These are phyloP conservation scores for Syngnathus acus DNA, from an alignment of 2,797 vertebrate species.

Conservation along the genomic window DNA sequence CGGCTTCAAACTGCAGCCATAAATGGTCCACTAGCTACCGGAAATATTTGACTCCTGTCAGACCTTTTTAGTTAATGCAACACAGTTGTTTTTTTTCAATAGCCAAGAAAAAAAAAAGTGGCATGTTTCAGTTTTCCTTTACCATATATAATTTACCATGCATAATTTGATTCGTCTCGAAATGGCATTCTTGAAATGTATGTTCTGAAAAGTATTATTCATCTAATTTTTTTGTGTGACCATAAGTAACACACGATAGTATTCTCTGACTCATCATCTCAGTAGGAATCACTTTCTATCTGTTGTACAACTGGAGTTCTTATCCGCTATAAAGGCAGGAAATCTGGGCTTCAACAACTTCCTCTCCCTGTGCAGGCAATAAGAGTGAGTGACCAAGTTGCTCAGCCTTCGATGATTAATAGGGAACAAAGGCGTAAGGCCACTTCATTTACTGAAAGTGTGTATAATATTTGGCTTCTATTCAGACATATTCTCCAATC, in stretches of 20 bases:
- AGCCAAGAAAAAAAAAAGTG: conserved; percentile 29
- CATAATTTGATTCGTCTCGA: background rate
- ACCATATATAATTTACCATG: conserved; percentile 37
- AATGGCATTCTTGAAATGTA: conserved; percentile 29
- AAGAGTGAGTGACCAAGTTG: conserved; percentile 64
- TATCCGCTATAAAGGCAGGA: conserved; percentile 89
- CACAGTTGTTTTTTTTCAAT: conserved; percentile 15
- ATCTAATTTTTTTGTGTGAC: conserved; percentile 8
- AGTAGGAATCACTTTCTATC: conserved; percentile 91
- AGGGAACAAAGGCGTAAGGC: conserved; percentile 81
- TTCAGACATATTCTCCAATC: conserved; percentile 70
- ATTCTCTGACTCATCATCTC: conserved; percentile 81
- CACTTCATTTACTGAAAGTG: conserved; percentile 80
- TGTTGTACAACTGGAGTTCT: conserved; percentile 85
- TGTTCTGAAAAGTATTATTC: conserved; percentile 24
- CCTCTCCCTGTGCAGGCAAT: conserved; percentile 81
- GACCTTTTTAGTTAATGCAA: conserved; percentile 60
- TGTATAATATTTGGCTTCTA: conserved; percentile 83
- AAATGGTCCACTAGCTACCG: conserved; percentile 77
- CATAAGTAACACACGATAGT: conserved; percentile 49
- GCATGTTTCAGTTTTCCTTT: conserved; percentile 48
- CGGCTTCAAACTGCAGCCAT: conserved; percentile 80
- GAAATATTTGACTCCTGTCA: conserved; percentile 85
- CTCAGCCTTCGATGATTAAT: conserved; percentile 74
- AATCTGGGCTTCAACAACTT: conserved; percentile 96